phyloP scores from a whole-genome alignment of 1,140 invertebrate species.

The Drosophila bipectinata region DNA sequence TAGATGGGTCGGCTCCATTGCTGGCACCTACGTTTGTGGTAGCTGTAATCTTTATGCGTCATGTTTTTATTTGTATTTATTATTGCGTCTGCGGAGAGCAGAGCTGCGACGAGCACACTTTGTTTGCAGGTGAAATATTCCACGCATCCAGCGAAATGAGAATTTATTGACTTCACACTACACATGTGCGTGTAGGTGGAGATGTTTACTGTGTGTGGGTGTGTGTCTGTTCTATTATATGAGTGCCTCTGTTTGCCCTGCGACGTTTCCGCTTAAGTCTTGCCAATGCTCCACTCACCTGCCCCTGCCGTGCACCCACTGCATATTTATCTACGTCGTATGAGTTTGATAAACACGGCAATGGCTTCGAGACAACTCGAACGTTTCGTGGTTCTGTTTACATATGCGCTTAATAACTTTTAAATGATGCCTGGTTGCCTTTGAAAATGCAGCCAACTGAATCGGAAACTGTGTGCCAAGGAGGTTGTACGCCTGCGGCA shows the following conservation, averaged over 20 bases:
- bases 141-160: slow-evolving; percentile 66
- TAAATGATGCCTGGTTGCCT: slow-evolving; percentile 39
- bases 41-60: slow-evolving; percentile 75
- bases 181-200: slow-evolving; percentile 13
- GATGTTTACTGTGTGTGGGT: slow-evolving; percentile 6
- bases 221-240: slow-evolving; percentile 45
- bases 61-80: slow-evolving; percentile 82
- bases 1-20: slow-evolving; percentile 33
- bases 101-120: slow-evolving; percentile 37
- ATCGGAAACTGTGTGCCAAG: slow-evolving; percentile 1
- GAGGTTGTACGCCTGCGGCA: slow-evolving; percentile 8
- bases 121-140: slow-evolving; percentile 74
- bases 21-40: slow-evolving; percentile 40
- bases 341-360: slow-evolving; percentile 64
- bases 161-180: slow-evolving; percentile 75
- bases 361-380: slow-evolving; percentile 52
- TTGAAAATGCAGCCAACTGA: slow-evolving; percentile 17
- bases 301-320: slow-evolving; percentile 7
- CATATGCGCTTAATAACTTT: slow-evolving; percentile 72
- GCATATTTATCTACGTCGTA: slow-evolving; percentile 62
- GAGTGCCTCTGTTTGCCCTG: slow-evolving; percentile 53
- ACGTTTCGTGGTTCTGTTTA: slow-evolving; percentile 55
- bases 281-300: slow-evolving; percentile 13
- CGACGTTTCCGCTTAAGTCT: slow-evolving; percentile 40
- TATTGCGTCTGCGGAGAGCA: slow-evolving; percentile 57